These are phyloP conservation scores for Oryzias celebensis DNA, from an alignment of 2,113 vertebrate genomes.

Conservation along the genomic window DNA sequence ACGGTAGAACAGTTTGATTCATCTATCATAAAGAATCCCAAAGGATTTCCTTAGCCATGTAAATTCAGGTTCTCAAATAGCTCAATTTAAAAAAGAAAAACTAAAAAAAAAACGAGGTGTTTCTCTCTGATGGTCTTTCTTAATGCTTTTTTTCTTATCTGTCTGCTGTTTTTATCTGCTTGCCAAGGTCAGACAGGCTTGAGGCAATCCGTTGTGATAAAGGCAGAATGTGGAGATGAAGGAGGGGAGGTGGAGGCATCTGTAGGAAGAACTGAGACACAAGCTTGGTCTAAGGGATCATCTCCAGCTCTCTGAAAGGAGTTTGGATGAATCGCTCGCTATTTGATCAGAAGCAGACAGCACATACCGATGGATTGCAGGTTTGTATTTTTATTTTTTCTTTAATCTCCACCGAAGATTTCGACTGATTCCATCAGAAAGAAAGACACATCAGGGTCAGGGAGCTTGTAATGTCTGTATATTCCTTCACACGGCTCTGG, in stretches of 20 bases:
- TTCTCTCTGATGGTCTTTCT: slow-evolving; percentile 10
- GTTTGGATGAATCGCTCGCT: not conserved
- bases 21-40: slow-evolving; percentile 76
- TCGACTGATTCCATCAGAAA: slow-evolving; percentile 14
- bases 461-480: slow-evolving; percentile 49
- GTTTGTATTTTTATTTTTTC: slow-evolving; percentile 24
- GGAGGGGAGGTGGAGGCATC: not conserved
- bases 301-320: slow-evolving; percentile 29
- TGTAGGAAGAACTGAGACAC: slow-evolving; percentile 13
- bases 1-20: slow-evolving; percentile 56
- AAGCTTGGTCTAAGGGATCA: slow-evolving; percentile 47
- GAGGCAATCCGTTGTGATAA: slow-evolving; percentile 73
- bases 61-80: slow-evolving; percentile 62
- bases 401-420: slow-evolving; percentile 34
- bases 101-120: slow-evolving; percentile 33
- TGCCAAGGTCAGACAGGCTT: slow-evolving; percentile 73
- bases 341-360: slow-evolving; percentile 30
- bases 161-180: slow-evolving; percentile 66
- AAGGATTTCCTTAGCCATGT: slow-evolving; percentile 62
- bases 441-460: slow-evolving; percentile 7
- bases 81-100: slow-evolving; percentile 52
- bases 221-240: slow-evolving; percentile 46
- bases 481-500: slow-evolving; percentile 49
- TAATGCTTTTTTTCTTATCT: slow-evolving; percentile 57
- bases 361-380: slow-evolving; percentile 27